phyloP scores from a whole-genome alignment of 2,888 invertebrate species.

The Lepidocyrtinus sp. region DNA sequence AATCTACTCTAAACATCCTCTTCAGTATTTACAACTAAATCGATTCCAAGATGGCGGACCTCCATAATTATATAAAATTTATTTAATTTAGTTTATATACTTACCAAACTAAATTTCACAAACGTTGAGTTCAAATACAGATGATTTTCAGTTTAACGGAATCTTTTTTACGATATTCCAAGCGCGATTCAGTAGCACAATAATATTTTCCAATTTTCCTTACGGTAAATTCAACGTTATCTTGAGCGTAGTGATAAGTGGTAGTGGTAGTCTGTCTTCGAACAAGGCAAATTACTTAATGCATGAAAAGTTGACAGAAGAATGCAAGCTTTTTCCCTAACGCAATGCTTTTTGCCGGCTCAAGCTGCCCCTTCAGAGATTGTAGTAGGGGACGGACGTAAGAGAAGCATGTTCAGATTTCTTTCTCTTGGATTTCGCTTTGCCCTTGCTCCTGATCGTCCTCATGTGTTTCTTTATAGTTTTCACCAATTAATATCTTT shows the following conservation, averaged over 20 bases:
- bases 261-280: neutral
- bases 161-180: too few relatives aligned
- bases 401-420: constrained; percentile 39
- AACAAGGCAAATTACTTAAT: neutral
- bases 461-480: constrained; percentile 53
- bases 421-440: constrained; percentile 41
- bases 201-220: too few relatives aligned
- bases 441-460: constrained; percentile 26
- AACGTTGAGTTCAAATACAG: too few relatives aligned
- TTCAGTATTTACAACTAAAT: too few relatives aligned
- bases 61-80: too few relatives aligned
- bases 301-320: constrained; percentile 23
- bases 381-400: constrained; percentile 43
- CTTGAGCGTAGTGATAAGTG: neutral
- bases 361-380: constrained; percentile 37
- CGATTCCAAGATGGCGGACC: too few relatives aligned
- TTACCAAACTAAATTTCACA: too few relatives aligned
- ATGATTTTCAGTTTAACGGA: too few relatives aligned
- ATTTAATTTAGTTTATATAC: too few relatives aligned
- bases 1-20: too few relatives aligned
- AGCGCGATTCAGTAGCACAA: too few relatives aligned
- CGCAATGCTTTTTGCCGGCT: constrained; percentile 33
- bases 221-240: too few relatives aligned
- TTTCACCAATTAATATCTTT: constrained; percentile 36
- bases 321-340: neutral